Conservation (phyloP, 2,888 invertebrate species). For the Stenchaetothrips biformis region DNA sequence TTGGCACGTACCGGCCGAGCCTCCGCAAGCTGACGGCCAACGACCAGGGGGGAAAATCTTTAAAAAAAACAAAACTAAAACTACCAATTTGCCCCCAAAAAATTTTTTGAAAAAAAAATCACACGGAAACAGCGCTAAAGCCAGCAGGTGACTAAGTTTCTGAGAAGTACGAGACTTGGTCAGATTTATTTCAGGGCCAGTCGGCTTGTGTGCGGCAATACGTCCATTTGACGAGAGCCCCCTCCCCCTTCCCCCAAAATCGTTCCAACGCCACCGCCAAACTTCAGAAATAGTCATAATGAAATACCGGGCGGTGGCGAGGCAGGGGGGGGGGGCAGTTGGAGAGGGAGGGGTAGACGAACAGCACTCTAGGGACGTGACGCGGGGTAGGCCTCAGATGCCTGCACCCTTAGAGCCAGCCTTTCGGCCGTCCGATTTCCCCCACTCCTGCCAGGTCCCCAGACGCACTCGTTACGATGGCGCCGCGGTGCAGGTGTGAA, state of each 20-base stretch:
- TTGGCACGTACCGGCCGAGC: not conserved
- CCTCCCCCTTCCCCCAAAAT: not conserved
- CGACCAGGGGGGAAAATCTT: not conserved
- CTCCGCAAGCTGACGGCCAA: not conserved
- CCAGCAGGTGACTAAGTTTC: not conserved
- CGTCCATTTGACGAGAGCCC: not conserved
- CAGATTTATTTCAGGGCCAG: no score
- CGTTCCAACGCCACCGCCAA: not conserved
- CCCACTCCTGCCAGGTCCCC: not conserved
- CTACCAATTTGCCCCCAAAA: no score
- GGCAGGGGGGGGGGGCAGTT: not conserved
- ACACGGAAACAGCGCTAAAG: not conserved
- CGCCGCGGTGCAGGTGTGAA: conserved; percentile 1
- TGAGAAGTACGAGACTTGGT: not conserved
- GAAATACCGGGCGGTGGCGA: not conserved
- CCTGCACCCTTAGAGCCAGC: not conserved
- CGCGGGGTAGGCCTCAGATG: not conserved
- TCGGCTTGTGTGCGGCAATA: not conserved
- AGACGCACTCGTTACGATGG: not conserved
- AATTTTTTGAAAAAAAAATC: not conserved
- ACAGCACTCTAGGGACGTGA: not conserved
- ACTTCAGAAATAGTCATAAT: conserved; percentile 18
- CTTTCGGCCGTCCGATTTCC: not conserved
- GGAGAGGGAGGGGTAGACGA: not conserved
- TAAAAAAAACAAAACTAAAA: no score